These are phyloP conservation scores for Creontiades dilutus DNA, from an alignment of 2,888 invertebrate species.

Conservation along the genomic window DNA sequence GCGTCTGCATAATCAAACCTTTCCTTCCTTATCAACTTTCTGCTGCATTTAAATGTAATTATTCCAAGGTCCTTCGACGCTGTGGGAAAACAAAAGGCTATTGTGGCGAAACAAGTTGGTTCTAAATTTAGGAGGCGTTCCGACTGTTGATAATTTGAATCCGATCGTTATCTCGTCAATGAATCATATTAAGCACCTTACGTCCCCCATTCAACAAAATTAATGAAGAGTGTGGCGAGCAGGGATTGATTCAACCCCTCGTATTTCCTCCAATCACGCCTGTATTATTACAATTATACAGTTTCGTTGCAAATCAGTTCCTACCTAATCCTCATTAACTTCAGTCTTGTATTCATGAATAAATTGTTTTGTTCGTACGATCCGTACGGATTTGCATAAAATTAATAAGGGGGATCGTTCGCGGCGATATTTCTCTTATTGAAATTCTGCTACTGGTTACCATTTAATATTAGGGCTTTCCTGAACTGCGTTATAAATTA, in stretches of 20 bases:
- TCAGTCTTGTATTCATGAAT: slow-evolving; percentile 25
- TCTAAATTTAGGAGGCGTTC: slow-evolving; percentile 33
- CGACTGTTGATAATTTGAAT: slow-evolving; percentile 18
- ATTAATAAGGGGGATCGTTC: no score
- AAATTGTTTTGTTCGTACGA: neutral
- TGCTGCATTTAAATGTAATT: slow-evolving; percentile 20
- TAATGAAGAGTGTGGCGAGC: slow-evolving; percentile 8
- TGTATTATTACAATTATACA: slow-evolving; percentile 3
- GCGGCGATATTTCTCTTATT: no score
- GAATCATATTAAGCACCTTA: slow-evolving; percentile 16
- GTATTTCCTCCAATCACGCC: slow-evolving; percentile 14
- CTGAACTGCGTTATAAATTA: no score
- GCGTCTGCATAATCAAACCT: slow-evolving; percentile 12
- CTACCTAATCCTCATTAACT: neutral
- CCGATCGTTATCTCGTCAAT: slow-evolving; percentile 21
- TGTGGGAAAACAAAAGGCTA: neutral
- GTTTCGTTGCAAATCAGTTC: slow-evolving; percentile 4
- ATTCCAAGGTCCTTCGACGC: slow-evolving; percentile 9
- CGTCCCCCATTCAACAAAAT: slow-evolving; percentile 22
- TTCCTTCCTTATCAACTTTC: slow-evolving; percentile 18
- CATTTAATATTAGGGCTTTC: no score
- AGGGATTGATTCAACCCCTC: neutral
- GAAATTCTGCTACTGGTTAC: no score
- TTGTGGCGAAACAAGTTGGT: slow-evolving; percentile 11
- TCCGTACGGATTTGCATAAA: neutral